Conservation (phyloP, 2,888 invertebrate species). For the Drosophila pseudotakahashii region DNA sequence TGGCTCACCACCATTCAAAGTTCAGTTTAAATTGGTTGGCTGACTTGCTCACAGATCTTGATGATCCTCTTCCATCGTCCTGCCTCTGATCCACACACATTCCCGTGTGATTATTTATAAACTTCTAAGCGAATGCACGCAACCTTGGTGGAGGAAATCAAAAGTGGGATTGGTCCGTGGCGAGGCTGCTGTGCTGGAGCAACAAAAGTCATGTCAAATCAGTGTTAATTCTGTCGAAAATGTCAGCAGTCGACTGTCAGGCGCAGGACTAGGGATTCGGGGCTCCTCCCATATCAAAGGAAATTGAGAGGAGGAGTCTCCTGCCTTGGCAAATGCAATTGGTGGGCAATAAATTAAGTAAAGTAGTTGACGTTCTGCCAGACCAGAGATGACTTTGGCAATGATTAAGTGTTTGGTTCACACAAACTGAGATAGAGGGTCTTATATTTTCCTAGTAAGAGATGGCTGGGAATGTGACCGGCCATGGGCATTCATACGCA, state of each 20-base stretch:
- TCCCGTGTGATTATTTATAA: constrained; percentile 69
- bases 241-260: constrained; percentile 68
- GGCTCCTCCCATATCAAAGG: constrained; percentile 11
- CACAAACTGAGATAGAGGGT: constrained; percentile 17
- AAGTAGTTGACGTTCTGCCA: constrained; percentile 69
- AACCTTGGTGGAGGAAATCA: constrained; percentile 55
- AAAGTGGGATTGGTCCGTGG: constrained; percentile 49
- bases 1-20: no score
- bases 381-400: constrained; percentile 66
- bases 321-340: constrained; percentile 61
- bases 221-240: constrained; percentile 79
- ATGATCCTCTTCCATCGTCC: no score
- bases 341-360: constrained; percentile 78
- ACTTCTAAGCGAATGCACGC: constrained; percentile 63
- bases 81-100: not conserved
- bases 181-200: constrained; percentile 60
- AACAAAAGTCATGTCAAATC: constrained; percentile 79
- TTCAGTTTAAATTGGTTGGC: no score
- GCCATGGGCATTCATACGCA: not conserved
- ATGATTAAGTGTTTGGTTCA: constrained; percentile 64
- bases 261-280: constrained; percentile 13
- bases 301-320: not conserved
- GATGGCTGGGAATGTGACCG: constrained; percentile 45
- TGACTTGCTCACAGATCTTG: no score
- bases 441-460: constrained; percentile 3